phyloP scores from a whole-genome alignment of 2,888 invertebrate species.

The Hyppa rectilinea region DNA sequence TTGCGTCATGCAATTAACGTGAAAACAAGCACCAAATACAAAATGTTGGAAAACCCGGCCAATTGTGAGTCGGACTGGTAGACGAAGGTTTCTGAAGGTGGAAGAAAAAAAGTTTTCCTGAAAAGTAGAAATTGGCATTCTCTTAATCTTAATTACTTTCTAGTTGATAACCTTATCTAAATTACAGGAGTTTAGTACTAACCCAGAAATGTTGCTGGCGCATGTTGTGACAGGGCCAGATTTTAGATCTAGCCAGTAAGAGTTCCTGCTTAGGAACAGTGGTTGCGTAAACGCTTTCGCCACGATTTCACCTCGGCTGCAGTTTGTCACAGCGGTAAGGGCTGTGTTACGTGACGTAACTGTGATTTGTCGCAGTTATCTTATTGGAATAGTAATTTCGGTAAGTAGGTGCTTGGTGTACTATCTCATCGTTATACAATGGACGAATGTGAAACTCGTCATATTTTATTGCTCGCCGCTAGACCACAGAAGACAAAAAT shows the following conservation, averaged over 20 bases:
- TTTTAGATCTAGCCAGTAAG: slow-evolving; percentile 53
- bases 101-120: not conserved
- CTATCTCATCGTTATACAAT: slow-evolving; percentile 30
- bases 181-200: slow-evolving; percentile 26
- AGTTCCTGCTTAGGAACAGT: slow-evolving; percentile 70
- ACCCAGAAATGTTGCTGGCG: slow-evolving; percentile 45
- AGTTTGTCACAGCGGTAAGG: slow-evolving; percentile 69
- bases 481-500: slow-evolving; percentile 18
- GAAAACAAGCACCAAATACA: not conserved
- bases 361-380: slow-evolving; percentile 57
- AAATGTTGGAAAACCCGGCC: no score
- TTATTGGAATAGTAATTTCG: slow-evolving; percentile 45
- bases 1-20: not conserved
- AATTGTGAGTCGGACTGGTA: no score
- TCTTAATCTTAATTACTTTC: slow-evolving; percentile 38
- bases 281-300: slow-evolving; percentile 80
- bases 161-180: slow-evolving; percentile 25
- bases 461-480: slow-evolving; percentile 7
- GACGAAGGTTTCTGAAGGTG: no score
- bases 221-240: slow-evolving; percentile 42
- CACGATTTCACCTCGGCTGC: slow-evolving; percentile 72
- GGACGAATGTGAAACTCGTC: slow-evolving; percentile 3
- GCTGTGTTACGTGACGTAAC: slow-evolving; percentile 63
- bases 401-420: slow-evolving; percentile 17
- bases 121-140: not conserved